Conservation (phyloP, 2,888 invertebrate species). For the Onthophagus sagittarius region DNA sequence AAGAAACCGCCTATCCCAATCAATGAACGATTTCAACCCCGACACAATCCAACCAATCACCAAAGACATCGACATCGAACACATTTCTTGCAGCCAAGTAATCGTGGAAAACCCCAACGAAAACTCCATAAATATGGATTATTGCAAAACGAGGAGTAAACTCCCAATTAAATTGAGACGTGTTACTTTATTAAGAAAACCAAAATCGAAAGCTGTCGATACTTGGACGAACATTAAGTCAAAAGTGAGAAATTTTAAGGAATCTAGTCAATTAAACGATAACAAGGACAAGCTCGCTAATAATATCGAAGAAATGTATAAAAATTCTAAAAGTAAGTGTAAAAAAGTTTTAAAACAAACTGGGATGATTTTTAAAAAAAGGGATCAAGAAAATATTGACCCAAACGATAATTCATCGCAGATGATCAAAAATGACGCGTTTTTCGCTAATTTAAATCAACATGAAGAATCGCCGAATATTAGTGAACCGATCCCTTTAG, state of each 20-base stretch:
- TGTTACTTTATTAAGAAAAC: constrained; percentile 36
- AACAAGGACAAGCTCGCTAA: constrained; percentile 38
- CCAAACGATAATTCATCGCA: constrained; percentile 31
- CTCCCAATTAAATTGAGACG: constrained; percentile 38
- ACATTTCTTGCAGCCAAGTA: constrained; percentile 44
- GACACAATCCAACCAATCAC: constrained; percentile 34
- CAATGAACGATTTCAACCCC: constrained; percentile 43
- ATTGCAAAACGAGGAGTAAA: constrained; percentile 38
- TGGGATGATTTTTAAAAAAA: constrained; percentile 41
- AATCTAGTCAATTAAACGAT: constrained; percentile 27
- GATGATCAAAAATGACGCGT: constrained; percentile 40
- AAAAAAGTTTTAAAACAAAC: constrained; percentile 43
- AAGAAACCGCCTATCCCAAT: constrained; percentile 41
- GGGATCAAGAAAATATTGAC: constrained; percentile 30
- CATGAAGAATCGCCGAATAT: constrained; percentile 23
- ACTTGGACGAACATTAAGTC: constrained; percentile 42
- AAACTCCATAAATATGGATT: constrained; percentile 32
- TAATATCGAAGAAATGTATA: constrained; percentile 46
- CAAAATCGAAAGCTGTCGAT: constrained; percentile 38
- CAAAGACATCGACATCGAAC: constrained; percentile 41
- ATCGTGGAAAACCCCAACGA: constrained; percentile 19
- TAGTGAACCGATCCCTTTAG: constrained; percentile 19
- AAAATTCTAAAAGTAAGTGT: constrained; percentile 45
- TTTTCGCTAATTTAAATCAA: constrained; percentile 34
- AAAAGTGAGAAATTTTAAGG: constrained; percentile 40